These are phyloP conservation scores for Bradysia coprophila DNA, from an alignment of 1,140 invertebrate species.

Conservation along the genomic window DNA sequence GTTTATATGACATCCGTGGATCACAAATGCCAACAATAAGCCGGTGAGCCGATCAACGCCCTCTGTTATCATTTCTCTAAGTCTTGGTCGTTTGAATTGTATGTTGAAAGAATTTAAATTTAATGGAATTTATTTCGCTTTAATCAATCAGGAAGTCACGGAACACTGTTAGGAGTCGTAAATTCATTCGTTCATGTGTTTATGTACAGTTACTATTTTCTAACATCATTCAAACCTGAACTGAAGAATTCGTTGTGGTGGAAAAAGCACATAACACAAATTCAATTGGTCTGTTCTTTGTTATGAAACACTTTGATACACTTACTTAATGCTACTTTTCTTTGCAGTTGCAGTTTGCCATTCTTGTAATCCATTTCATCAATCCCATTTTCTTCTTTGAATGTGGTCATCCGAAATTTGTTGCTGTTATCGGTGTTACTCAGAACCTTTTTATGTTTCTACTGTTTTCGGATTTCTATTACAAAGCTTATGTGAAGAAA, in stretches of 20 bases:
- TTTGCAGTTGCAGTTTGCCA: constrained; percentile 41
- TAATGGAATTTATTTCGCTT: constrained; percentile 5
- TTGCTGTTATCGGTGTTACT: constrained; percentile 31
- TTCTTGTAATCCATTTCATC: constrained; percentile 45
- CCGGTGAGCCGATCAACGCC: too few species aligned
- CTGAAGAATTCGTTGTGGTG: constrained; percentile 56
- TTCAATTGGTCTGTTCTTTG: constrained; percentile 38
- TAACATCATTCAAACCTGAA: constrained; percentile 38
- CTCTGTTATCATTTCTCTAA: constrained; percentile 7
- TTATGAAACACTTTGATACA: background rate
- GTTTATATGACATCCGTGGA: too few species aligned
- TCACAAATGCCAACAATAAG: too few species aligned
- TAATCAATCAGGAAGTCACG: constrained; percentile 39
- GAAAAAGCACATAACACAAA: constrained; percentile 65
- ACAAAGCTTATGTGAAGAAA: constrained; percentile 43
- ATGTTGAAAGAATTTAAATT: background rate
- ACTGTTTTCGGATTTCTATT: constrained; percentile 70
- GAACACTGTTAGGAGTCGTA: constrained; percentile 44
- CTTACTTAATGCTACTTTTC: background rate
- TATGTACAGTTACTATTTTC: constrained; percentile 64
- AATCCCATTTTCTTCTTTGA: constrained; percentile 43
- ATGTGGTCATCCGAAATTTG: constrained; percentile 47
- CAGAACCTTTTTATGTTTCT: constrained; percentile 52
- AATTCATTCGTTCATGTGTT: constrained; percentile 63
- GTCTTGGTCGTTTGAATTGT: constrained; percentile 10